A percentile compares a stretch with the other conserved stretches of the same genome.
Conservation (phyloP, 1,140 invertebrate species). For the Temnothorax longispinosus region DNA sequence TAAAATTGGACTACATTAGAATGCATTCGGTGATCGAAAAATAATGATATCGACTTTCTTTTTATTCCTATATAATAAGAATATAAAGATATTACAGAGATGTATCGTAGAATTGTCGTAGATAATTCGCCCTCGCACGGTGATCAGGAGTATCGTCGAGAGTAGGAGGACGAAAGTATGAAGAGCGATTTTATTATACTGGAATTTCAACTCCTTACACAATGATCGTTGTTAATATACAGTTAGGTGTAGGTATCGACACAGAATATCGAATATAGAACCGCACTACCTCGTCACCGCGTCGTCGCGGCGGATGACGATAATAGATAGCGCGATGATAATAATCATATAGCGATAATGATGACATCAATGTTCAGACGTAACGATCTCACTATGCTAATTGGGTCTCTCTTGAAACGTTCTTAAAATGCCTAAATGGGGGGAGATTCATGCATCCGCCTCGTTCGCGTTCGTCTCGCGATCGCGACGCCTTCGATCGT, state of each 20-base stretch:
- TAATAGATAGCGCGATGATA: slow-evolving; percentile 35
- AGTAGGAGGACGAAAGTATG: background rate
- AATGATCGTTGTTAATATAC: slow-evolving; percentile 65
- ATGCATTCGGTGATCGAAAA: background rate
- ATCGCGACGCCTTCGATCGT: background rate
- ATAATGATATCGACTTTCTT: background rate
- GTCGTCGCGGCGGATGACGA: background rate
- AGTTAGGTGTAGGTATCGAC: slow-evolving; percentile 62
- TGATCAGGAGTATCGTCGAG: background rate
- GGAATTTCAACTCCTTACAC: slow-evolving; percentile 60
- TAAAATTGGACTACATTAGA: too few species aligned
- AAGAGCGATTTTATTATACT: slow-evolving; percentile 55
- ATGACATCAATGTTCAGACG: slow-evolving; percentile 37
- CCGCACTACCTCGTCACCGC: slow-evolving; percentile 31
- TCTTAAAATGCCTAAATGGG: slow-evolving; percentile 5
- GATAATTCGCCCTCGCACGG: background rate
- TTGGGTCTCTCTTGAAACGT: slow-evolving; percentile 18
- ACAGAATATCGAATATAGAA: slow-evolving; percentile 66
- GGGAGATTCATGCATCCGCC: background rate
- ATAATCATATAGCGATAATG: slow-evolving; percentile 34
- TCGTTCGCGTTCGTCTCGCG: background rate
- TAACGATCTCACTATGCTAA: slow-evolving; percentile 40
- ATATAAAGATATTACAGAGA: background rate
- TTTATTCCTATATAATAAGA: background rate
- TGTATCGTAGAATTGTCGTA: background rate